Base-by-base conservation (phyloP, 2,888 invertebrate species). In the Aelia acuminata region DNA sequence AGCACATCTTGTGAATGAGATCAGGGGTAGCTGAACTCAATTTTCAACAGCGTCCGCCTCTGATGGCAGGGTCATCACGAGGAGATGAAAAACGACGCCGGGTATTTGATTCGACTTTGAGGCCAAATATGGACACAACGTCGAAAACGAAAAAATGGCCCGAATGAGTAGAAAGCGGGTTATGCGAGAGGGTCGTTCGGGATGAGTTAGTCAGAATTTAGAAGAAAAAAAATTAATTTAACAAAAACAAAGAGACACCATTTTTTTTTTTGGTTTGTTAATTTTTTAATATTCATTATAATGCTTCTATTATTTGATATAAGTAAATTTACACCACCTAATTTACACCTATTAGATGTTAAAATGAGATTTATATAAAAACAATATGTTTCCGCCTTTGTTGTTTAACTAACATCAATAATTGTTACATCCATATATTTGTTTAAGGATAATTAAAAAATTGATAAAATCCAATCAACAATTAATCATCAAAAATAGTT, bases 151-250 rank as follows among this genome's bases (percentile, higher is more conserved):
- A 85, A 85, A 85, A 85, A n/a, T 39, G 31, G 39, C 39, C 50
- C 57, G 50, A 85, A 85, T 85, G 85, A 85, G 50, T 85, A 53
- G 85, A 85, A 85, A 85, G 39, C 50, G n/a, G 39, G 53, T 31
- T 49, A 53, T 8, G n/a, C 50, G 39, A 53, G 53, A 39, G 1
- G 49, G 22, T 57, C 35, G 3, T 50, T 53, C 35, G 31, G 39
- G 53, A 50, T 50, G 39, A 85, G 31, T 57, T 50, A 85, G 53
- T 50, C 85, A 22, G 35, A 85, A 70, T 70, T 10, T 35, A 18
- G 35, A 70, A 26, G 1, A 35, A n/a, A n/a, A n/a, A n/a, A 35
- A 35, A 35, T 70, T 35, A 70, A 70, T 35, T 26, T 35, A 26
- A 4, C 15, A 0, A 57, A 57, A 11, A 18, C 35, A 70, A 70